These are phyloP conservation scores for Cryptotis parvus DNA, from an alignment of 2,113 vertebrate genomes.

Conservation along the genomic window DNA sequence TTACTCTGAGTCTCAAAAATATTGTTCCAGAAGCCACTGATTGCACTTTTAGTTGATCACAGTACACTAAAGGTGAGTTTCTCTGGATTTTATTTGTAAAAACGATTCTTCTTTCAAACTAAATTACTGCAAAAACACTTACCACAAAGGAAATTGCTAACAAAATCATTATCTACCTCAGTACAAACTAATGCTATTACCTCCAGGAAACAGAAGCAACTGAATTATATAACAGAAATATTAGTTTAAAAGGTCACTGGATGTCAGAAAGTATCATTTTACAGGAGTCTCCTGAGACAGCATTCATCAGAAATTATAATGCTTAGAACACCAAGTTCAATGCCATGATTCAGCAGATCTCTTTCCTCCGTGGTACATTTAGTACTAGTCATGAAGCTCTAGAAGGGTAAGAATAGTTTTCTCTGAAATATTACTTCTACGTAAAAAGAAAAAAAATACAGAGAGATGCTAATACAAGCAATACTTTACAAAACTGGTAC, in stretches of 20 bases:
- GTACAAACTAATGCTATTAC: conserved; percentile 84
- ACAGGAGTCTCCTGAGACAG: conserved; percentile 60
- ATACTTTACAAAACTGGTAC: neutral
- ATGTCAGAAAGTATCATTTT: conserved; percentile 78
- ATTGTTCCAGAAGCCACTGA: conserved; percentile 39
- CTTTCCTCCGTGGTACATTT: conserved; percentile 21
- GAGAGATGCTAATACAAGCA: neutral
- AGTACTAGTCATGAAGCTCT: conserved; percentile 8
- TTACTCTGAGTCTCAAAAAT: conserved; percentile 20
- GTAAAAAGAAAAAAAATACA: neutral
- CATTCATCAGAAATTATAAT: conserved; percentile 73
- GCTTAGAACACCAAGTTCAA: conserved; percentile 62
- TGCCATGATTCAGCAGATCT: conserved; percentile 67
- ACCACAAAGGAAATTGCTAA: conserved; percentile 85
- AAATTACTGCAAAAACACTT: conserved; percentile 82
- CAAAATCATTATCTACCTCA: conserved; percentile 84
- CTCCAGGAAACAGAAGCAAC: conserved; percentile 84
- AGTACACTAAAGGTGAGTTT: conserved; percentile 58
- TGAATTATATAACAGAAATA: conserved; percentile 83
- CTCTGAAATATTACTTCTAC: neutral
- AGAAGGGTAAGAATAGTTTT: neutral
- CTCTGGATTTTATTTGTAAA: conserved; percentile 78
- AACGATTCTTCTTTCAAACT: conserved; percentile 81
- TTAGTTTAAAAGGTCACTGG: conserved; percentile 82
- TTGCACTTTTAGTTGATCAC: conserved; percentile 29